A percentile compares a stretch with the other conserved stretches of the same genome.
Conservation (phyloP, 1,140 invertebrate species). For the Drosophila pruinosa region DNA sequence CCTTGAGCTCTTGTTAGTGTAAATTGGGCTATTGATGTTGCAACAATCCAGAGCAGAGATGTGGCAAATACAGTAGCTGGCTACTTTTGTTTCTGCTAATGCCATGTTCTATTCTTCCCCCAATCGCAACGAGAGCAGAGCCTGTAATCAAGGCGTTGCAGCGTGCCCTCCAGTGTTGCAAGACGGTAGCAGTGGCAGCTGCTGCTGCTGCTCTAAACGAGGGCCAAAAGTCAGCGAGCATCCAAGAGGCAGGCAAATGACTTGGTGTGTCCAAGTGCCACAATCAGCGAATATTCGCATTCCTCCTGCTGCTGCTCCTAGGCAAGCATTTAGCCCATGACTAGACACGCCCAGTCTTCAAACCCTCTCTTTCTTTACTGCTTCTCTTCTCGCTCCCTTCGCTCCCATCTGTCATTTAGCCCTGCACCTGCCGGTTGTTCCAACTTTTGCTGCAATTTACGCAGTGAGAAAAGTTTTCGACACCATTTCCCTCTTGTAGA, state of each 20-base stretch:
- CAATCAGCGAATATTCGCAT: slow-evolving; percentile 3
- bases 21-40: background rate
- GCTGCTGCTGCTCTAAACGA: slow-evolving; percentile 8
- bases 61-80: slow-evolving; percentile 36
- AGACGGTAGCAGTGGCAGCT: slow-evolving; percentile 10
- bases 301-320: background rate
- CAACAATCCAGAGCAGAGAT: background rate
- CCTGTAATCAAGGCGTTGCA: slow-evolving; percentile 34
- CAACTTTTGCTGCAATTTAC: background rate
- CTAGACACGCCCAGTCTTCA: background rate
- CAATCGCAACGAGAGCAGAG: background rate
- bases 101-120: slow-evolving; percentile 17
- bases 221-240: slow-evolving; percentile 7
- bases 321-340: background rate
- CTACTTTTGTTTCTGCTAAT: slow-evolving; percentile 15
- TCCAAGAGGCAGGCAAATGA: background rate
- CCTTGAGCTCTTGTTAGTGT: slow-evolving; percentile 27
- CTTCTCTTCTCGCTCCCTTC: background rate
- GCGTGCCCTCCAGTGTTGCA: background rate
- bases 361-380: background rate
- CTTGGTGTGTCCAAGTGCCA: slow-evolving; percentile 8
- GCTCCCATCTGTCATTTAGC: background rate
- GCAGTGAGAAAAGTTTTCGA: slow-evolving; percentile 1
- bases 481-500: background rate
- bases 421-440: background rate